Evolutionary conservation across 30 jellyfish, hydroid and myxozoan genomes (phyloP).

Genomic region (Nemopilema nomurai): DNA sequence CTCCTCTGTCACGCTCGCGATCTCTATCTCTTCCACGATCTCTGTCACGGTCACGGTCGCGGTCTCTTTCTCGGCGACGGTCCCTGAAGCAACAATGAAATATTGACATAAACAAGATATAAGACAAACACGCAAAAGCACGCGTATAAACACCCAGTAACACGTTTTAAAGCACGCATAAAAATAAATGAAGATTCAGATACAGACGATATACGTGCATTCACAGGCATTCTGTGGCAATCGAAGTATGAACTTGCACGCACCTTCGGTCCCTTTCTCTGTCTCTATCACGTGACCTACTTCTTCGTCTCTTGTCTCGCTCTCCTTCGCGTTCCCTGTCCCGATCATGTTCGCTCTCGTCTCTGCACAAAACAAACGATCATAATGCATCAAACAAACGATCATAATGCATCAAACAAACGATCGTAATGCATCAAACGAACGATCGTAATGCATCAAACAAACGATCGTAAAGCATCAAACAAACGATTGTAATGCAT

Average conservation of each 20-base stretch:
- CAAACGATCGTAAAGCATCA: too few relatives aligned
- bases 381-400: not conserved
- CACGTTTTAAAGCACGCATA: too few relatives aligned
- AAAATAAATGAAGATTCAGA: too few relatives aligned
- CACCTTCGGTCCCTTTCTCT: slow-evolving; percentile 65
- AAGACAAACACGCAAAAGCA: not conserved
- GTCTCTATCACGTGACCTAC: slow-evolving; percentile 67
- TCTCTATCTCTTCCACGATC: slow-evolving; percentile 68
- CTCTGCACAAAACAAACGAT: slow-evolving; percentile 13
- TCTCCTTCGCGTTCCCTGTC: slow-evolving; percentile 72
- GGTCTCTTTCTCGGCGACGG: slow-evolving; percentile 47
- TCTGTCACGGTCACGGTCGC: slow-evolving; percentile 58
- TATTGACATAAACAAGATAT: too few relatives aligned
- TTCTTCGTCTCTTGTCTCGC: slow-evolving; percentile 63
- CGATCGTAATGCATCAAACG: not conserved
- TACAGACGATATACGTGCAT: too few relatives aligned
- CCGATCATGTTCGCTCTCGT: slow-evolving; percentile 48
- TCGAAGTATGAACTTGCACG: not conserved
- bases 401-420: not conserved
- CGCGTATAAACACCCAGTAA: too few relatives aligned
- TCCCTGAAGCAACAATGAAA: slow-evolving; percentile 39
- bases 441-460: not conserved
- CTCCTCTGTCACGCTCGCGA: slow-evolving; percentile 36
- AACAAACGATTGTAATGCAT: too few relatives aligned
- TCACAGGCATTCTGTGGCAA: too few relatives aligned